These are phyloP conservation scores for Scomberomorus guttatus DNA, from an alignment of 2,797 vertebrate species.

Conservation along the genomic window DNA sequence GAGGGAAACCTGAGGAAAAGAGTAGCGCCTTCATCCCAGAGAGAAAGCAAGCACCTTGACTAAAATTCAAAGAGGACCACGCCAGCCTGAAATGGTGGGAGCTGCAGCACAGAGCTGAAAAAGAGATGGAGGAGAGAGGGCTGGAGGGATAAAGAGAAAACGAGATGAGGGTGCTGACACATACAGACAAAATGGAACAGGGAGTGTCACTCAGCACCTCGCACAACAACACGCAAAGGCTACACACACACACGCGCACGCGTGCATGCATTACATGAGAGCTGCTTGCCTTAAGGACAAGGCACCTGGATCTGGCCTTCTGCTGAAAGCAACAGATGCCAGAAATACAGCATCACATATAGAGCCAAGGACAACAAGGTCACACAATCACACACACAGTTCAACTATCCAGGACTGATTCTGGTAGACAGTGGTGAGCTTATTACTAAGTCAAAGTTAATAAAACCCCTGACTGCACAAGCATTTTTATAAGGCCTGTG, in stretches of 20 bases:
- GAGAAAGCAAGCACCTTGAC: conserved; percentile 16
- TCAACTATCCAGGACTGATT: conserved; percentile 21
- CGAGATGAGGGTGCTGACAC: conserved; percentile 69
- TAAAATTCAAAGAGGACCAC: not conserved
- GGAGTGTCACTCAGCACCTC: conserved; percentile 74
- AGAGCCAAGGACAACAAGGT: conserved; percentile 63
- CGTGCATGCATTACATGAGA: conserved; percentile 22
- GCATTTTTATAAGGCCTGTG: conserved; percentile 53
- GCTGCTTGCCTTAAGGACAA: conserved; percentile 50
- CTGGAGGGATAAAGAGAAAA: conserved; percentile 49
- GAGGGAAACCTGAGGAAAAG: conserved; percentile 17
- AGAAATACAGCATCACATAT: conserved; percentile 68
- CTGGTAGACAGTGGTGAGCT: conserved; percentile 32
- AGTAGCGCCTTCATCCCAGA: not conserved
- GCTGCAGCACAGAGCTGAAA: conserved; percentile 23
- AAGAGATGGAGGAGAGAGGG: conserved; percentile 17
- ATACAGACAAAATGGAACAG: conserved; percentile 75
- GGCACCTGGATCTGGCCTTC: conserved; percentile 70
- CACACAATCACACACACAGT: conserved; percentile 16
- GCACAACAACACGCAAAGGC: conserved; percentile 28
- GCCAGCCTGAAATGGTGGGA: conserved; percentile 11
- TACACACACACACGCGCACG: conserved; percentile 17
- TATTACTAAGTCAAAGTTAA: conserved; percentile 48
- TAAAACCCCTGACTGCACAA: conserved; percentile 46
- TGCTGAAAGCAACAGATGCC: conserved; percentile 73